Evolutionary conservation across 2,888 invertebrate genomes (phyloP), one percentile per base, ranked within the genome.

Genomic region (Trichopoda pennipes): DNA sequence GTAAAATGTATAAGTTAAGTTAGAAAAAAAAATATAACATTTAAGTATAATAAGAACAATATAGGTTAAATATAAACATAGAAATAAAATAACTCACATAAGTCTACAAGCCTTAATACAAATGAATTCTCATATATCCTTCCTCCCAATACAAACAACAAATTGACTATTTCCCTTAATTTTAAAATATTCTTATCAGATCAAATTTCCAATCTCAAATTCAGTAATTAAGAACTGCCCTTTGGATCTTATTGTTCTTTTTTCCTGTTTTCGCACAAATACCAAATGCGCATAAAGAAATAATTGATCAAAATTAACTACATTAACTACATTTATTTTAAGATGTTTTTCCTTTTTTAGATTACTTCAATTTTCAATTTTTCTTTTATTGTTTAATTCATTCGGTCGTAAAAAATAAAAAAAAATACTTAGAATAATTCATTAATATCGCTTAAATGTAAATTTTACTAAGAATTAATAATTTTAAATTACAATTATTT

Each of bases 401-500:
- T 69, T 17, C 0, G 14, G 8, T 32, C 47, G 12, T 2, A 8
- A 28, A 17, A n/a, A 2, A 17, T 7, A 23, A 12, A 16, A 3
- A 23, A 7, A 12, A 14, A 49, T 47, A 16, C 35, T 16, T 69
- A 56, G 21, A 28, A 42, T n/a, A 70, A 4, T 21, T n/a, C 17
- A 14, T 21, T 12, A 44, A 21, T n/a, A 6, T 28, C 7, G 1
- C 16, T 72, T 38, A 55, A 17, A 17, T 51, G 9, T 28, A 28
- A 49, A 51, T 7, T 38, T 60, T 51, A 17, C 47, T 1, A 28
- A 28, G 28, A 6, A 28, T 28, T 28, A 28, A 35, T 35, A 58
- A 7, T 49, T 60, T 23, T 21, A 21, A 74, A 12, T 55, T 38
- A 21, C 38, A 79, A 66, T 61, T 42, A 44, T 63, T 56, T 56